Evolutionary conservation across 64 coral and sea anemone genomes (phyloP), one percentile per base, ranked within the genome.

Genomic region (Trachythela sp.): DNA sequence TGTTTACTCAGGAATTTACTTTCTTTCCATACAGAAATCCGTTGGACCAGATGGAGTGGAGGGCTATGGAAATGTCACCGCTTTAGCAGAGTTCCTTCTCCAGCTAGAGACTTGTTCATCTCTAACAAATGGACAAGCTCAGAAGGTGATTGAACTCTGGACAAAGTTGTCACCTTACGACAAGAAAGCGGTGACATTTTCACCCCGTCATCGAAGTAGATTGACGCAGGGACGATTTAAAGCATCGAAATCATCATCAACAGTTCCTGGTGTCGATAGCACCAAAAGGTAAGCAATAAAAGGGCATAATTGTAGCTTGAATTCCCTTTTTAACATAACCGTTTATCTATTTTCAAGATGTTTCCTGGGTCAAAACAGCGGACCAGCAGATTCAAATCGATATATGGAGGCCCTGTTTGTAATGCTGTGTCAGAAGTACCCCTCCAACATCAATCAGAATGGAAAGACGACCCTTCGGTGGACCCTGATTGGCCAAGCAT

Each of bases 281-380:
- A 92, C 86, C 1, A 88, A 84, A 33, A 87, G 89, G 89, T 85
- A 58, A 84, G n/a, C n/a, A n/a, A n/a, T n/a, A n/a, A n/a, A n/a
- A n/a, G n/a, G n/a, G n/a, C n/a, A 11, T 8, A 54, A 32, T 2
- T 31, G 22, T 32, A 52, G 0, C 3, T n/a, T n/a, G n/a, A n/a
- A n/a, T n/a, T n/a, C n/a, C n/a, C n/a, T n/a, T n/a, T n/a, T n/a
- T n/a, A n/a, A n/a, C n/a, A n/a, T n/a, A n/a, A n/a, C n/a, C n/a
- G n/a, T n/a, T n/a, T n/a, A n/a, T n/a, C n/a, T 70, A 17, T 70
- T 70, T 70, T 70, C 24, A 9, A 70, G 64, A 70, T 70, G 64
- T 32, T 70, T 70, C 24, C 64, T 70, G 20, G 64, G 64, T 70
- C 64, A 70, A 70, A 70, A 70, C 64, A 70, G 24, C 24, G 64